These are phyloP conservation scores for Polylopha cassiicola DNA, from an alignment of 2,888 invertebrate species.

Conservation along the genomic window DNA sequence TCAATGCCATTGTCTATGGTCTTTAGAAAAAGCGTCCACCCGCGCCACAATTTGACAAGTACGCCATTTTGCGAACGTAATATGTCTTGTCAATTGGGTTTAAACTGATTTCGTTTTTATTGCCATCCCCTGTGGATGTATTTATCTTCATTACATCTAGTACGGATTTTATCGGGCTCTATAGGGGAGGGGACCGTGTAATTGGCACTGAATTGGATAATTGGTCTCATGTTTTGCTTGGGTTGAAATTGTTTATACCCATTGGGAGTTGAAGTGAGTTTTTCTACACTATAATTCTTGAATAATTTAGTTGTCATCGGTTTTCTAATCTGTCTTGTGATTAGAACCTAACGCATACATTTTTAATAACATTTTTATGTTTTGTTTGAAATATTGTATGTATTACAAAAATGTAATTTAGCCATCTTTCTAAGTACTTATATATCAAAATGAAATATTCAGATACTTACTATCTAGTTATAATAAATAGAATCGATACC, in stretches of 20 bases:
- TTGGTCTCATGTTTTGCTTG: slow-evolving; percentile 57
- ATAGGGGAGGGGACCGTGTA: slow-evolving; percentile 56
- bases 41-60: slow-evolving; percentile 55
- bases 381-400: too few species aligned
- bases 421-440: too few species aligned
- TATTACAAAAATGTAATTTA: too few species aligned
- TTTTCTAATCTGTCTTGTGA: too few species aligned
- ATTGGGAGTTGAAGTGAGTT: slow-evolving; percentile 37
- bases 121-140: slow-evolving; percentile 65
- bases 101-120: slow-evolving; percentile 73
- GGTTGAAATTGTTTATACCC: slow-evolving; percentile 56
- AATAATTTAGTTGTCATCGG: too few species aligned
- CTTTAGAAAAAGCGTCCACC: slow-evolving; percentile 51
- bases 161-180: slow-evolving; percentile 64
- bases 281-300: slow-evolving; percentile 23
- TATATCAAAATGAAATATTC: too few species aligned
- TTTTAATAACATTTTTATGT: too few species aligned
- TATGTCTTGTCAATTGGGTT: slow-evolving; percentile 69
- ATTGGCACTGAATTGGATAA: slow-evolving; percentile 68
- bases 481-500: not conserved
- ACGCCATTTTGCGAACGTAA: slow-evolving; percentile 45
- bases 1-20: slow-evolving; percentile 37
- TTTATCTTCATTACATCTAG: slow-evolving; percentile 71
- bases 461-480: too few species aligned
- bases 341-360: too few species aligned